phyloP scores from a whole-genome alignment of 2,888 invertebrate species.

The Drosophila nr. perissopoda region DNA sequence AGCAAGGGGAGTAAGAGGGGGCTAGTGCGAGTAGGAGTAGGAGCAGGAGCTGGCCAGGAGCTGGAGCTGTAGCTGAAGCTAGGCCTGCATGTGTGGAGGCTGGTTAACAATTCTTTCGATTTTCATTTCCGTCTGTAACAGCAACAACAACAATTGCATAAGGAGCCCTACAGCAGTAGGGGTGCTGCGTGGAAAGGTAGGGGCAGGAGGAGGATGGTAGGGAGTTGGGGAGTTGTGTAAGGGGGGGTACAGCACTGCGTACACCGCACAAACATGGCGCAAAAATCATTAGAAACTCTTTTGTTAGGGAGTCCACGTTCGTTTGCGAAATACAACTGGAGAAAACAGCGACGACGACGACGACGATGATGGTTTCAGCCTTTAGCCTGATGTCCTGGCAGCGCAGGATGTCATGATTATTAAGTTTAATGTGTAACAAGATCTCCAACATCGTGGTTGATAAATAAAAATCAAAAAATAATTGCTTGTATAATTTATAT shows the following conservation, averaged over 20 bases:
- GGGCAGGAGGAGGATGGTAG: background rate
- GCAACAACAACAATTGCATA: slow-evolving; percentile 45
- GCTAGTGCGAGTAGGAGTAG: slow-evolving; percentile 10
- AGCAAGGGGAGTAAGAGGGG: background rate
- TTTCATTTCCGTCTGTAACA: slow-evolving; percentile 76
- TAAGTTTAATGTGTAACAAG: background rate
- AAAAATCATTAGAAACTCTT: slow-evolving; percentile 82
- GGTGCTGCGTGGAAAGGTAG: background rate
- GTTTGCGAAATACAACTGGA: slow-evolving; percentile 69
- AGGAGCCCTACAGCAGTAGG: slow-evolving; percentile 19
- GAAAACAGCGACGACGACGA: slow-evolving; percentile 55
- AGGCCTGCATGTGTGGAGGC: slow-evolving; percentile 28
- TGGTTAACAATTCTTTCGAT: slow-evolving; percentile 79
- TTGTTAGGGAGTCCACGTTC: slow-evolving; percentile 74
- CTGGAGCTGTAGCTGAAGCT: slow-evolving; percentile 10
- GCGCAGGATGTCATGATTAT: background rate
- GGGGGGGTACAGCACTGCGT: slow-evolving; percentile 4
- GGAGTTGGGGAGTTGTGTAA: too few relatives aligned
- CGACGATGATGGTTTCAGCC: background rate
- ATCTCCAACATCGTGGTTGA: accelerated
- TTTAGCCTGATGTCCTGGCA: slow-evolving; percentile 3
- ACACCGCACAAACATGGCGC: slow-evolving; percentile 72
- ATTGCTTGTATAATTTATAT: too few relatives aligned
- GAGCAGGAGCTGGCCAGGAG: slow-evolving; percentile 7
- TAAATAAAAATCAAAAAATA: background rate